Evolutionary conservation across 1,140 invertebrate genomes (phyloP), one percentile per base, ranked within the genome.

Genomic region (Mercenaria mercenaria): DNA sequence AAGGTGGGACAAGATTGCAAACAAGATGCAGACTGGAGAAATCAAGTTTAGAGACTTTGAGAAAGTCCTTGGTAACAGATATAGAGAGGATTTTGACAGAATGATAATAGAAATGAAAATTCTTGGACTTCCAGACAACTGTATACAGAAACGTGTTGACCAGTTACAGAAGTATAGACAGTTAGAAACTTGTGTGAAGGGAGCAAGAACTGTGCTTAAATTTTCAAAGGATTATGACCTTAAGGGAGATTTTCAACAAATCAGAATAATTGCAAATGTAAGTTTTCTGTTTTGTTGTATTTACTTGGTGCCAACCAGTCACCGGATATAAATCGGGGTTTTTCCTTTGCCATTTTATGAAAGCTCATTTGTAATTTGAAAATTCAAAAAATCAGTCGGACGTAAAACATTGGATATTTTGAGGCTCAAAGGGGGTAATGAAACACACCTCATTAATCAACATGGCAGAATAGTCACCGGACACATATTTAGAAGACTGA

Each of bases 121-220:
- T 11, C 43, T 86, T 11, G 34, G 29, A 29, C 8, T 86, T 4
- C 10, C 43, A 26, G 6, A 2, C 6, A 56, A 56, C 0, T 26
- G 23, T 34, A 61, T 43, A 29, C 8, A 56, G 34, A 76, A 39
- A 34, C 41, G 83, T 32, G 18, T 86, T 13, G 52, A 50, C 6
- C 83, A 86, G n/a, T 15, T 86, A 3, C 50, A 47, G 37, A 39
- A 86, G 47, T 86, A 52, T 3, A 86, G 83, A 76, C 67, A 86
- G 0, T 41, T 86, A 18, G 20, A 37, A 32, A 29, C 47, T 1
- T 86, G 83, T 86, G 47, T 76, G 10, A 50, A 59, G n/a, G 83
- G 83, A 64, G 83, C 83, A 32, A 29, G 34, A 32, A 59, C 47
- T 34, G n/a, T 86, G 1, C 34, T 86, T 32, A 61, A 74, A 41